Conservation (phyloP, 2,888 invertebrate species). For the Meganola albula region DNA sequence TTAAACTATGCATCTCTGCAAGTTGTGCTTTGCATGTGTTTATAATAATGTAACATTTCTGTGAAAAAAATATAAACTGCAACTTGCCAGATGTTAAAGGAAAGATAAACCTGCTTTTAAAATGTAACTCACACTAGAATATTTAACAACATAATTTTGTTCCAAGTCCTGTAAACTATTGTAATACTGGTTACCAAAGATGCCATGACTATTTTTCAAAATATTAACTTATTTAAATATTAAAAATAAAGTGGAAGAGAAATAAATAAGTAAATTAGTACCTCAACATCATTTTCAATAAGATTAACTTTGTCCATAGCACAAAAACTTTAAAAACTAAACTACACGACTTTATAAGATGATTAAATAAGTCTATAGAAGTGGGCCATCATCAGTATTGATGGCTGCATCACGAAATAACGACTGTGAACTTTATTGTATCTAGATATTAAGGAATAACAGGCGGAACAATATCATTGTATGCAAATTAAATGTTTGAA, state of each 20-base stretch:
- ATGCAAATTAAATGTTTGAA: slow-evolving; percentile 66
- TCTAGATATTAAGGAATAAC: slow-evolving; percentile 38
- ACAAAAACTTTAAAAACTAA: slow-evolving; percentile 24
- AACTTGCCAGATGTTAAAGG: too few relatives aligned
- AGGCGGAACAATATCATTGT: slow-evolving; percentile 57
- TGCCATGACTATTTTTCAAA: too few relatives aligned
- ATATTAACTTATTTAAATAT: too few relatives aligned
- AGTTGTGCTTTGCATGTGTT: too few relatives aligned
- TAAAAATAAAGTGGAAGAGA: slow-evolving; percentile 8
- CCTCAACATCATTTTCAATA: slow-evolving; percentile 57
- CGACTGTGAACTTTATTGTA: slow-evolving; percentile 29
- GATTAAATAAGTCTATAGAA: slow-evolving; percentile 14
- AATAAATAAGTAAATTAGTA: slow-evolving; percentile 25
- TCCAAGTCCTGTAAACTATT: too few relatives aligned
- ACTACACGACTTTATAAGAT: slow-evolving; percentile 17
- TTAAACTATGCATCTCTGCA: too few relatives aligned
- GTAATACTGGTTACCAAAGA: too few relatives aligned
- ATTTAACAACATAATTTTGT: too few relatives aligned
- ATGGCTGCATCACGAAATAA: slow-evolving; percentile 30
- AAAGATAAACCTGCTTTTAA: too few relatives aligned
- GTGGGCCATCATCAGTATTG: slow-evolving; percentile 21
- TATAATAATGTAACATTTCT: too few relatives aligned
- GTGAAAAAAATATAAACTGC: too few relatives aligned
- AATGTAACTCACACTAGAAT: too few relatives aligned
- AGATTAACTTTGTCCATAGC: slow-evolving; percentile 49